phyloP scores from a whole-genome alignment of 2,797 vertebrate genomes.

The Octomys mimax region DNA sequence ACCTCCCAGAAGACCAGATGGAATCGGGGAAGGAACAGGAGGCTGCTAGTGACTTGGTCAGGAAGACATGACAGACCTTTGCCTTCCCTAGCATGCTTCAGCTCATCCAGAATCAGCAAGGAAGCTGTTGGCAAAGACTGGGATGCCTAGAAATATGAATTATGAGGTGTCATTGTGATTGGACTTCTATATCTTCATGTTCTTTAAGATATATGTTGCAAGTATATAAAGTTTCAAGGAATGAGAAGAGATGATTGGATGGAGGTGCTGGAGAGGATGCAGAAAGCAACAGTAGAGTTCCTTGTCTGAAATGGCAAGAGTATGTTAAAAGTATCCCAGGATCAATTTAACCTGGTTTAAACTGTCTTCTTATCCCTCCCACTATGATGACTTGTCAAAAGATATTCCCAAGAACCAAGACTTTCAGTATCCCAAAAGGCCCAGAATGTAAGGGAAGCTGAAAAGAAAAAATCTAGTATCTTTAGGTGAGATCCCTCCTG shows the following conservation, averaged over 20 bases:
- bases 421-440: not conserved
- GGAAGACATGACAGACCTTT: no score
- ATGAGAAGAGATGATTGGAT: not conserved
- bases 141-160: not conserved
- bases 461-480: not conserved
- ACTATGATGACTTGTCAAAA: not conserved
- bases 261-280: rapidly evolving
- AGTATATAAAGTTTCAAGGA: not conserved
- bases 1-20: not conserved
- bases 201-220: not conserved
- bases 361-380: not conserved
- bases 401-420: not conserved
- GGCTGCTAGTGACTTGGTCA: not conserved
- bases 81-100: not conserved
- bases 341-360: not conserved
- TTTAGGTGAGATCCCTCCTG: not conserved
- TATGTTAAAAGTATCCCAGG: not conserved
- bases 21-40: not conserved
- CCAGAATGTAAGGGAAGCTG: not conserved
- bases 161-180: not conserved
- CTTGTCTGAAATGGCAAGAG: not conserved
- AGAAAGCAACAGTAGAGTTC: not conserved
- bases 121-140: not conserved
- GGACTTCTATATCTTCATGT: not conserved
- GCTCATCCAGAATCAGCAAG: not conserved